Base-by-base conservation (phyloP, 1,140 invertebrate genomes). In the Pissodes strobi region DNA sequence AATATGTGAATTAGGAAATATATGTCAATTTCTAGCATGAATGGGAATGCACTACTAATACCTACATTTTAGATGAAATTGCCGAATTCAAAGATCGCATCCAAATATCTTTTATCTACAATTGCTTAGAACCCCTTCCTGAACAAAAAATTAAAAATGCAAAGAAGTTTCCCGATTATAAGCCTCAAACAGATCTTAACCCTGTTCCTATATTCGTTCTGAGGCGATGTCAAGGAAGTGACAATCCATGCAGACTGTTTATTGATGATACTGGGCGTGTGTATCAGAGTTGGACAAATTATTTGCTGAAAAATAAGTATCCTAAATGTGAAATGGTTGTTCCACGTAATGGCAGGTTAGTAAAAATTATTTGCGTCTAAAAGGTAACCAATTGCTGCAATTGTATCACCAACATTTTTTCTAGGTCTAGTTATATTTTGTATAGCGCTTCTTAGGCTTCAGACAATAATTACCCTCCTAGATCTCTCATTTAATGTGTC, bases 241-340 rank as follows among this genome's bases (percentile, higher is more conserved):
- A 61, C 6, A 68, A 75, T 43, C 58, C 71, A 6, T 80, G 79
- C 63, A 65, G 71, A 37, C 56, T 78, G 17, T 72, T 74, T 53
- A 76, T 80, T 37, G 79, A 80, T 64, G 39, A 73, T 55, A 66
- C 60, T 18, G 74, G 70, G 5, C 57, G 78, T 23, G 72, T 76
- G 6, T 80, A 80, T 57, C 6, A 71, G 45, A 58, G 21, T 37
- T 80, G 79, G 79, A 18, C 55, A 0, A 41, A 68, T 12, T 80
- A 74, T 65, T 45, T 79, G n/a, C 66, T 61, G 12, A 62, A 76
- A 21, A 80, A 80, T 64, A 79, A 75, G 60, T 67, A 76, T 10
- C 70, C 69, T 1, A 62, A 75, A 63, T 72, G 76, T 51, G 57
- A 71, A 48, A 75, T 79, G 69, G 70, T 78, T 27, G 67, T 76